Evolutionary conservation across 1,140 invertebrate genomes (phyloP).

Genomic region (Hylaeus anthracinus): DNA sequence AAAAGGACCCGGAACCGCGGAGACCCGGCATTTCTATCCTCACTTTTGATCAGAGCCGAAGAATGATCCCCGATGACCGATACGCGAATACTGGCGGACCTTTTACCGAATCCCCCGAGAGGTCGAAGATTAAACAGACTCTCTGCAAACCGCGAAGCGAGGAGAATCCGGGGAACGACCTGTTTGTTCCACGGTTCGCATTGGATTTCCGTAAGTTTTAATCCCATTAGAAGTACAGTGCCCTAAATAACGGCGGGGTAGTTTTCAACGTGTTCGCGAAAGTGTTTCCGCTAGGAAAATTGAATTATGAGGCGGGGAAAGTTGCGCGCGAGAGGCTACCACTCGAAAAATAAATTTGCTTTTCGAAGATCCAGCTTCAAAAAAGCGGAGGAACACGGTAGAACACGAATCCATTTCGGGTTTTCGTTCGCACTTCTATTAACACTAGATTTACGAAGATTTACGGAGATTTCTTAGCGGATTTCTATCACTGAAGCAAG

Average conservation of each 20-base stretch:
- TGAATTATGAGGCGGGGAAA: background rate
- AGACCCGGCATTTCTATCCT: background rate
- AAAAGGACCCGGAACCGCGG: background rate
- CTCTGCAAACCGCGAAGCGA: background rate
- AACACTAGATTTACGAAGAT: too few relatives aligned
- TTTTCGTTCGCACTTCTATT: too few relatives aligned
- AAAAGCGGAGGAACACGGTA: too few relatives aligned
- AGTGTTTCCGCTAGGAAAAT: background rate
- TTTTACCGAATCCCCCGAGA: background rate
- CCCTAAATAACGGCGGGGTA: background rate
- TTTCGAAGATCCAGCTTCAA: too few relatives aligned
- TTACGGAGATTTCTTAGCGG: too few relatives aligned
- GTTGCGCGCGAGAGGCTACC: background rate
- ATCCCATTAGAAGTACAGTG: background rate
- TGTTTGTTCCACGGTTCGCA: background rate
- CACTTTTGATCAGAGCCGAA: constrained; percentile 5
- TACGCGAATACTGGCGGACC: background rate
- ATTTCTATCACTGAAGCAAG: too few relatives aligned
- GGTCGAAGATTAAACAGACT: constrained; percentile 16
- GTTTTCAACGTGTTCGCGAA: background rate
- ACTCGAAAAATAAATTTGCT: background rate
- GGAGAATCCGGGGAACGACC: background rate
- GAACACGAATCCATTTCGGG: too few relatives aligned
- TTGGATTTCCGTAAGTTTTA: background rate
- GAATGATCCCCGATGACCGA: constrained; percentile 19